These are phyloP conservation scores for Hemithea aestivaria DNA, from an alignment of 2,888 invertebrate species.

Conservation along the genomic window DNA sequence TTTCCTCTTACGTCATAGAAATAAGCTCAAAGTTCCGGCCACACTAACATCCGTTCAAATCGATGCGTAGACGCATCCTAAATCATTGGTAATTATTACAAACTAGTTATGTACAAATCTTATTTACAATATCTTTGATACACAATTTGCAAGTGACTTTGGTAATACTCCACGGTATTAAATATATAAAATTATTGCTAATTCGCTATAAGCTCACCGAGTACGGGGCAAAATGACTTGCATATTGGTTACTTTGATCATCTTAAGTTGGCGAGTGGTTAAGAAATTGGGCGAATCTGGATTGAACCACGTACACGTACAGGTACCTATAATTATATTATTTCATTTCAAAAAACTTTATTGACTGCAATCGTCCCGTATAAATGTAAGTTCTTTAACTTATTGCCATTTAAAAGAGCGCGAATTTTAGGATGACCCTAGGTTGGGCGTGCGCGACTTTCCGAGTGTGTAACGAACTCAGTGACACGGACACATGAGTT, in stretches of 20 bases:
- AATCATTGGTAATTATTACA: constrained; percentile 62
- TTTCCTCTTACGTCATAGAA: constrained; percentile 18
- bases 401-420: no score
- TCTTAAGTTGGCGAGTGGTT: constrained; percentile 12
- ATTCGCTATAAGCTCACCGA: constrained; percentile 19
- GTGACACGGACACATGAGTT: no score
- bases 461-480: no score
- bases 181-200: constrained; percentile 22
- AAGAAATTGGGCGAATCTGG: constrained; percentile 2
- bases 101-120: constrained; percentile 50
- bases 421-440: no score
- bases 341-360: no score
- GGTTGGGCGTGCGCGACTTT: no score
- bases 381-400: no score
- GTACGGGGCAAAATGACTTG: constrained; percentile 22
- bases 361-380: no score
- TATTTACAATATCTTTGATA: constrained; percentile 55
- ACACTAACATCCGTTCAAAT: constrained; percentile 47
- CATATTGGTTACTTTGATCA: constrained; percentile 12
- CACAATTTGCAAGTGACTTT: constrained; percentile 49
- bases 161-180: constrained; percentile 30
- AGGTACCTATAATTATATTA: no score
- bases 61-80: constrained; percentile 60
- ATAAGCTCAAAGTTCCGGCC: constrained; percentile 39
- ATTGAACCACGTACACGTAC: no score